Conservation (phyloP, 2,888 invertebrate genomes). For the Meteorus cinctellus region DNA sequence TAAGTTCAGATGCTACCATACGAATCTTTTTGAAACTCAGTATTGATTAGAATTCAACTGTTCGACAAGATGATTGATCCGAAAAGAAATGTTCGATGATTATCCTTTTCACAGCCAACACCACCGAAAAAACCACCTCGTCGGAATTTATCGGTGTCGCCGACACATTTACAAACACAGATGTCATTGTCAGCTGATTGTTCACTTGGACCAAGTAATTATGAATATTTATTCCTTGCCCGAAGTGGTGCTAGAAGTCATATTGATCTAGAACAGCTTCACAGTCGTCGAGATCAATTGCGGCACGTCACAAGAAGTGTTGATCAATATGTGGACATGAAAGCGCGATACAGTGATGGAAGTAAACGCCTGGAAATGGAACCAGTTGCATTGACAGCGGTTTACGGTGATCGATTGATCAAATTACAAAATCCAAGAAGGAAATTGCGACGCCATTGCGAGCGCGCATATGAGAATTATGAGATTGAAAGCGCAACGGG, state of each 20-base stretch:
- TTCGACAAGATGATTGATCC: no score
- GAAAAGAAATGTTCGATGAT: no score
- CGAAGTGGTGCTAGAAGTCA: conserved; percentile 82
- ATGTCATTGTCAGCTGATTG: conserved; percentile 77
- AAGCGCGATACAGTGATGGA: conserved; percentile 75
- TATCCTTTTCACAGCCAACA: conserved; percentile 78
- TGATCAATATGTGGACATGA: conserved; percentile 87
- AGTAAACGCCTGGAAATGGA: conserved; percentile 73
- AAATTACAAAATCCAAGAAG: conserved; percentile 83
- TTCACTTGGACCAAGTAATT: conserved; percentile 78
- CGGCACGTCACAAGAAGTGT: conserved; percentile 82
- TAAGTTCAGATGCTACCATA: conserved; percentile 61
- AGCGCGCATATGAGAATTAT: conserved; percentile 78
- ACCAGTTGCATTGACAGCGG: conserved; percentile 83
- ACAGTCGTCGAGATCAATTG: conserved; percentile 74
- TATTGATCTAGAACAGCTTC: conserved; percentile 81
- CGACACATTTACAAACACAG: conserved; percentile 81
- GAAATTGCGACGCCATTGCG: conserved; percentile 79
- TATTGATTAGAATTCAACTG: not conserved
- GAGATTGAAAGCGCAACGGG: conserved; percentile 74
- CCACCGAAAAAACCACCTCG: conserved; percentile 93
- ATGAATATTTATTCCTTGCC: conserved; percentile 79
- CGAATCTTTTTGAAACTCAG: conserved; percentile 7
- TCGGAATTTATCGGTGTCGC: conserved; percentile 88
- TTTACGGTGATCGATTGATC: conserved; percentile 82